Evolutionary conservation across 2,888 invertebrate genomes (phyloP), one percentile per base, ranked within the genome.

Genomic region (Ferdinandea cuprea): DNA sequence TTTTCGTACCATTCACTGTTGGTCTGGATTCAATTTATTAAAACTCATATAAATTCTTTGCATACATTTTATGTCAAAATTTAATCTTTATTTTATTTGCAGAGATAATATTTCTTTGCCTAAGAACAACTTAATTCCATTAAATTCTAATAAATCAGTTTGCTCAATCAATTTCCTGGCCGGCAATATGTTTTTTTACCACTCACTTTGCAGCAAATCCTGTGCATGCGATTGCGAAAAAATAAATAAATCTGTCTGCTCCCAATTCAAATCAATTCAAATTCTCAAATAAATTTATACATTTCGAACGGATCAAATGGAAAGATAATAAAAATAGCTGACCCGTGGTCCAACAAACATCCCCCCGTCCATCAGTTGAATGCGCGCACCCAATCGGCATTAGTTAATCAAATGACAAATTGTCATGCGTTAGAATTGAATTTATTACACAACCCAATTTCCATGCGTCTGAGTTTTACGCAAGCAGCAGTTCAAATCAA

Each of bases 331-430:
- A 50, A 56, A 56, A 42, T 13, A 4, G 19, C 19, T 58, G 48
- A 0, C 15, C 28, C 7, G 13, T 13, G 11, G 44, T 3, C 44
- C 30, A 11, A 32, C 35, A 30, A 35, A 17, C 15, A 8, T 4
- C n/a, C 17, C 19, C 2, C 19, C 48, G 8, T 11, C 3, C 35
- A 69, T 25, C 25, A 25, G 25, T 25, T 3, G 25, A 25, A 25
- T 63, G 80, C 59, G 37, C 35, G 71, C 65, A 40, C 46, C 56
- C 78, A 78, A 78, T 78, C 72, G 72, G 73, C 72, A 83, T 83
- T 78, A 73, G 72, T 78, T 78, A 73, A 78, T 58, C 78, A 83
- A 83, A 83, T 83, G 81, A 83, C 78, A 83, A 83, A 83, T 78
- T 83, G 78, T 73, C 78, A 68, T 83, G 78, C 72, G 52, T 78